Evolutionary conservation across 2,888 invertebrate species (phyloP), one percentile per base, ranked within the genome.

Genomic region (Ichneumoninae sp.): DNA sequence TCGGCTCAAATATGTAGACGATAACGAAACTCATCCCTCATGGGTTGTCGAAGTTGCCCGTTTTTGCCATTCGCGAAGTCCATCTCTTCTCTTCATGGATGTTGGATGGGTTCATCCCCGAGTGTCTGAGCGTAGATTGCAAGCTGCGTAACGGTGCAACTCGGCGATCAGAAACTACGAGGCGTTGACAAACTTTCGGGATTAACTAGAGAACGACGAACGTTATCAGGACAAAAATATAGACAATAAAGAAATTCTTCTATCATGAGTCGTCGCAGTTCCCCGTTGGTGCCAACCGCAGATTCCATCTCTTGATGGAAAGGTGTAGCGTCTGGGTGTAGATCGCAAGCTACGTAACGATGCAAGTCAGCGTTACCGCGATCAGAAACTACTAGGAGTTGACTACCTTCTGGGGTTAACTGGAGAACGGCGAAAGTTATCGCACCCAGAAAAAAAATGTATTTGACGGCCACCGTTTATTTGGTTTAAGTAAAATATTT

Each of bases 21-120:
- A 19, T n/a, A n/a, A 52, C n/a, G 2, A 22, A 52, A 8, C 0
- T 40, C 6, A 40, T 40, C 40, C 40, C 57, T 65, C 47, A 33
- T 33, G 10, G 62, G 70, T 19, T 10, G n/a, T 33, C 44, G 60
- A 30, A 60, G 40, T 77, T 7, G 2, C 7, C 7, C 7, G 40
- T 7, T 7, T 40, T 7, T 40, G 40, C 7, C 8, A 40, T 40
- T 8, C 6, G 40, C 69, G 30, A 30, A 47, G 26, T 76, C 65
- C 30, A 47, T 44, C 26, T 79, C 54, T 16, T 44, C n/a, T 50
- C n/a, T 40, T 68, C 69, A 68, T 22, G 1, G 22, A 22, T 22
- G 22, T 22, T 75, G 50, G 68, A 81, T 71, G 77, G 78, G 74
- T 71, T 77, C 83, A 69, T 81, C 68, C 71, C 69, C 62, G 68